phyloP scores from a whole-genome alignment of 2,888 invertebrate species.

The Ypsolopha scabrella region DNA sequence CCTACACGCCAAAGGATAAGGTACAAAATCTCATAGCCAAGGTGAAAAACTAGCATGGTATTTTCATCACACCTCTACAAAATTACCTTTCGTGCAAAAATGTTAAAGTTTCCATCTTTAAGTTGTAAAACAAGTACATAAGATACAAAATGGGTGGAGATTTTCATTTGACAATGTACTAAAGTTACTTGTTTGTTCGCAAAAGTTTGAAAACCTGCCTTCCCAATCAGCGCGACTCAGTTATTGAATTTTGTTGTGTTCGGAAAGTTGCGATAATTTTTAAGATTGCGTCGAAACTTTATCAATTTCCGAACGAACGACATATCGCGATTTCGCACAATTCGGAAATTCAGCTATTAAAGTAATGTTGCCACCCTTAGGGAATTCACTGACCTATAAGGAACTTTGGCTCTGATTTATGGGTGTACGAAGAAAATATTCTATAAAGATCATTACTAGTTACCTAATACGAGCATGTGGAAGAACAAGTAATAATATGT shows the following conservation, averaged over 20 bases:
- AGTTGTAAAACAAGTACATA: not conserved
- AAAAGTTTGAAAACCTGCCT: not conserved
- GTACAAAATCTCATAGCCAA: too few relatives aligned
- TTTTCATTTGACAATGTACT: not conserved
- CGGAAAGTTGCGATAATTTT: slow-evolving; percentile 62
- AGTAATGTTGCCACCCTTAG: not conserved
- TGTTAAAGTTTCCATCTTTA: too few relatives aligned
- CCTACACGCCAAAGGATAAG: too few relatives aligned
- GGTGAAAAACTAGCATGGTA: not conserved
- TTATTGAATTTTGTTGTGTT: slow-evolving; percentile 68
- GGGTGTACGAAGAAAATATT: too few relatives aligned
- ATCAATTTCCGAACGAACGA: slow-evolving; percentile 60
- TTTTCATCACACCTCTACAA: not conserved
- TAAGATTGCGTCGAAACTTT: slow-evolving; percentile 52
- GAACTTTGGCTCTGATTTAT: not conserved
- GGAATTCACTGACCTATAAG: not conserved
- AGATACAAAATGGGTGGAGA: not conserved
- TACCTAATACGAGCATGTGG: too few relatives aligned
- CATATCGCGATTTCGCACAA: slow-evolving; percentile 37
- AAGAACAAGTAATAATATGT: too few relatives aligned
- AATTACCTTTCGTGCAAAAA: not conserved
- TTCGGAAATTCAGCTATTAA: slow-evolving; percentile 14
- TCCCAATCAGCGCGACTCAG: slow-evolving; percentile 63
- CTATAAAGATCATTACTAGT: too few relatives aligned
- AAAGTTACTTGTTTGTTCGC: not conserved